phyloP scores from a whole-genome alignment of 2,797 vertebrate species.

The Cebuella pygmaea region DNA sequence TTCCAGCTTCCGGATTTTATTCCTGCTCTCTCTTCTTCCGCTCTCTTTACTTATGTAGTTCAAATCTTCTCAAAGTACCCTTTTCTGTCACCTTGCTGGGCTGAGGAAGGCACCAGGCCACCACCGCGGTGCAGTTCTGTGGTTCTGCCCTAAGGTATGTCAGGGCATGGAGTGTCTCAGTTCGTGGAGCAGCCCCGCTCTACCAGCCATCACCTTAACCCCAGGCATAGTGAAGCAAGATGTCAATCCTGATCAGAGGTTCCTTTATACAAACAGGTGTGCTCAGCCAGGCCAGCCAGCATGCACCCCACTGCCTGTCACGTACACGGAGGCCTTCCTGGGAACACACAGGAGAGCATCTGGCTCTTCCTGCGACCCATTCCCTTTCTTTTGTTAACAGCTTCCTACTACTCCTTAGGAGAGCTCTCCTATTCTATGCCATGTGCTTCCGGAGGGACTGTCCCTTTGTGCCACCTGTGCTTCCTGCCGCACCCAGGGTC shows the following conservation, averaged over 20 bases:
- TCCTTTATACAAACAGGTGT: too few relatives aligned
- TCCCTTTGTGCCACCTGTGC: too few relatives aligned
- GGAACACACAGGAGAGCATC: neutral
- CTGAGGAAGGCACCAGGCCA: too few relatives aligned
- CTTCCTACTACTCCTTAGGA: neutral
- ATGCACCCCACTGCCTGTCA: accelerated
- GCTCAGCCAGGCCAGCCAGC: neutral
- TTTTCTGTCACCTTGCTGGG: too few relatives aligned
- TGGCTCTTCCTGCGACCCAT: neutral
- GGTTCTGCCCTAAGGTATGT: neutral
- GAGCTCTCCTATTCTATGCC: neutral
- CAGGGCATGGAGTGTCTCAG: too few relatives aligned
- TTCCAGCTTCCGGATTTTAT: too few relatives aligned
- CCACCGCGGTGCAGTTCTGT: too few relatives aligned
- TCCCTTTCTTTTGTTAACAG: neutral
- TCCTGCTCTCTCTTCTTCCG: too few relatives aligned
- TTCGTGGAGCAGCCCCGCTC: neutral
- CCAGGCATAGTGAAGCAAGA: neutral
- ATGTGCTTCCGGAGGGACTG: accelerated
- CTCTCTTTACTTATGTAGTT: too few relatives aligned
- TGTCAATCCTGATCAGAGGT: neutral
- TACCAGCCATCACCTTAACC: neutral
- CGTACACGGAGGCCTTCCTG: neutral
- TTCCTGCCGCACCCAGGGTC: neutral
- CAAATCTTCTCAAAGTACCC: too few relatives aligned